Evolutionary conservation across 1,140 invertebrate genomes (phyloP), one percentile per base, ranked within the genome.

Genomic region (Cherax destructor): DNA sequence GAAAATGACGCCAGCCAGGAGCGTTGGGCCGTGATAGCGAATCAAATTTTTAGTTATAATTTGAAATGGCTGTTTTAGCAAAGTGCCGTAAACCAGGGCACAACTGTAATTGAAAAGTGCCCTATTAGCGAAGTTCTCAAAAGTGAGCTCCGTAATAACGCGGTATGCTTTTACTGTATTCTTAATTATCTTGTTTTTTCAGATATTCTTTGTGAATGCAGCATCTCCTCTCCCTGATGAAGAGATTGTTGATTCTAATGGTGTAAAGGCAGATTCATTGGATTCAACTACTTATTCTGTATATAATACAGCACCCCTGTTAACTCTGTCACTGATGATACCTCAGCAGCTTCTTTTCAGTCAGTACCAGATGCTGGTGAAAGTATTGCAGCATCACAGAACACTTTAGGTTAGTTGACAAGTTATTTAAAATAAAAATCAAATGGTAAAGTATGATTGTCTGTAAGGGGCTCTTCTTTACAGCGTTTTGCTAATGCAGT

Each of bases 191-290:
- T 74, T 74, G 6, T 74, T 74, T 74, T 74, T 74, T 9, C 24
- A 74, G 69, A 74, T 74, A 30, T 74, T 74, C 24, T 30, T 74
- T 74, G n/a, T 74, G 69, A 74, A 74, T 41, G 69, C 69, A 30
- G 69, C n/a, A 74, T 74, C 69, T 30, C 69, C 69, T 10, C 9
- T 9, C 7, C 24, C 24, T 9, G 11, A 74, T 74, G 69, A 74
- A 74, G 69, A 74, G 4, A 74, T 74, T 11, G 30, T 30, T 74
- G 69, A 74, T 9, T 56, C 69, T n/a, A 65, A 21, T 21, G 61
- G 61, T 65, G 61, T 16, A 6, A 5, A 65, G 13, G 18, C 61
- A 65, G 1, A 18, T 21, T 65, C 61, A 18, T 18, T 10, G 13
- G 52, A 56, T 69, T 1, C 65, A 21, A 5, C 65, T 21, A n/a